A percentile compares a stretch with the other conserved stretches of the same genome.
Evolutionary conservation across 2,797 vertebrate species (phyloP).

Genomic region (Capromys pilorides): DNA sequence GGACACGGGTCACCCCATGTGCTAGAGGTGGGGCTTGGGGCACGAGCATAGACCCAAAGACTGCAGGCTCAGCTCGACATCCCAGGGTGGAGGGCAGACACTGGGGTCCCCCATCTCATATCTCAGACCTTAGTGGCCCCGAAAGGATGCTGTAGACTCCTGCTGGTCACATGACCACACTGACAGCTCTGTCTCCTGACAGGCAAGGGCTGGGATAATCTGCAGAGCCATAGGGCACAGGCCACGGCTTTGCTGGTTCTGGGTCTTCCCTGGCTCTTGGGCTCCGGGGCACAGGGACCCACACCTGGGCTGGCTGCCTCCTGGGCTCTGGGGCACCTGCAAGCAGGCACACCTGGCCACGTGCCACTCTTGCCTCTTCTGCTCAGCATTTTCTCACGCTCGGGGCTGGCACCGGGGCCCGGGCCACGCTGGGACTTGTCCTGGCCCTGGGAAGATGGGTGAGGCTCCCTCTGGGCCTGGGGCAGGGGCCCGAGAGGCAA

Average conservation of each 20-base stretch:
- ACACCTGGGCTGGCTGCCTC: not conserved
- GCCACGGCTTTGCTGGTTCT: not conserved
- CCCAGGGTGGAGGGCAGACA: not conserved
- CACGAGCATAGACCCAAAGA: rapidly evolving
- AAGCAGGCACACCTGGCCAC: conserved; percentile 55
- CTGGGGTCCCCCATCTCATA: not conserved
- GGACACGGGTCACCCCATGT: not conserved
- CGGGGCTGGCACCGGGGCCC: conserved; percentile 79
- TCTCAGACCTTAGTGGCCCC: not conserved
- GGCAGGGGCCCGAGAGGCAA: conserved; percentile 80
- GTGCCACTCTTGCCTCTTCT: conserved; percentile 77
- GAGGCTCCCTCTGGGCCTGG: conserved; percentile 78
- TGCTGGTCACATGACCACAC: rapidly evolving
- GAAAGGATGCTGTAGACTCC: not conserved
- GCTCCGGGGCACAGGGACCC: not conserved
- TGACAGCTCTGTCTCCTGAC: not conserved
- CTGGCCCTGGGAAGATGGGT: conserved; percentile 76
- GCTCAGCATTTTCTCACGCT: conserved; percentile 88
- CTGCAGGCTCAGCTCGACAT: not conserved
- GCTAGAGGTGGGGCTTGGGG: not conserved
- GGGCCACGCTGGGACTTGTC: conserved; percentile 82
- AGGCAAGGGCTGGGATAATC: rapidly evolving
- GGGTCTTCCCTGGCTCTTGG: not conserved
- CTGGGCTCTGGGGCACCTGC: not conserved
- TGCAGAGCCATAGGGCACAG: rapidly evolving